Base-by-base conservation (phyloP, 2,113 vertebrate genomes). In the Carassius carassius region DNA sequence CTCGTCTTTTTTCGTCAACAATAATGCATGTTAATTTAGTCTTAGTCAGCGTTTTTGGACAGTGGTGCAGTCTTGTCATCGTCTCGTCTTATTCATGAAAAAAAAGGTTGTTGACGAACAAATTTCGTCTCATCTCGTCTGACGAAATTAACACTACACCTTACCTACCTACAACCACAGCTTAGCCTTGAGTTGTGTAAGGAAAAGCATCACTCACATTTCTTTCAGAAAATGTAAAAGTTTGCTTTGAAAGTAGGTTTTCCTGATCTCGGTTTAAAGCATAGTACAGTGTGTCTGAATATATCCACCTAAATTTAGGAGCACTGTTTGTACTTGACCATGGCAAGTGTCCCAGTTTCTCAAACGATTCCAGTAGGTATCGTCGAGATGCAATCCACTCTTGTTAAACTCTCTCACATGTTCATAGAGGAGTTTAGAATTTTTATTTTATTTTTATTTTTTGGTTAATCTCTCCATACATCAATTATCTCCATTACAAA, bases 271-370 rank as follows among this genome's bases (percentile, higher is more conserved):
- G 65, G 65, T 75, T 44, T 35, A 58, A 79, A 77, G n/a, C 35
- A 79, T 32, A 78, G 65, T 37, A 75, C 72, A 78, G 78, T 32
- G 69, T 62, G 21, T 81, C 47, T 83, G 29, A 87, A 63, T 85
- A 85, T 54, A 60, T 54, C 65, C 76, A 78, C 72, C 86, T 60
- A 81, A 49, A 67, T 84, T 84, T 87, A 79, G 77, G 25, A 76
- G 23, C 69, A 67, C 58, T 56, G 37, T 69, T 63, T 78, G 72
- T 78, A 44, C 54, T 65, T 75, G 69, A 77, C 74, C 75, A 47
- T 51, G 63, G 41, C 25, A 60, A 78, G 56, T 80, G 74, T 9
- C 74, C 65, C 21, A 79, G 56, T 85, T 88, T 85, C 58, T 75
- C 60, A 75, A 65, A 79, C 19, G 5, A 73, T 49, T 65, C 83